Evolutionary conservation across 2,888 invertebrate genomes (phyloP).

Genomic region (Apamea crenata): DNA sequence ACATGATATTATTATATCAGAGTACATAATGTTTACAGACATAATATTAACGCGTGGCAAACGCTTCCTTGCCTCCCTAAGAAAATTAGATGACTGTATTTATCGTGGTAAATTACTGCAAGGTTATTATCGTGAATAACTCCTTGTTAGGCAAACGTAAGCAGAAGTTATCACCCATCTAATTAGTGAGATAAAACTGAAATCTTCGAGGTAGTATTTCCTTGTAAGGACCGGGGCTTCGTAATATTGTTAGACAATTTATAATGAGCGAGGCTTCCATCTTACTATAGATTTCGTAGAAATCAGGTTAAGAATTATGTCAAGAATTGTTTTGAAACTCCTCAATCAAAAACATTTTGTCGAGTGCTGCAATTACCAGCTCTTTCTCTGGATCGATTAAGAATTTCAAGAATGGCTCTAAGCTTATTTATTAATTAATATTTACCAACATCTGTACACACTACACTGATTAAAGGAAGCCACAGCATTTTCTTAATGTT

Average conservation of each 20-base stretch:
- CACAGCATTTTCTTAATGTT: too few species aligned
- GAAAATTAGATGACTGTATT: neutral
- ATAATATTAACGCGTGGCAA: neutral
- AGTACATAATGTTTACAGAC: conserved; percentile 6
- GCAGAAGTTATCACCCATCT: conserved; percentile 31
- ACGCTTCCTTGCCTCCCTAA: neutral
- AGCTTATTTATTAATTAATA: neutral
- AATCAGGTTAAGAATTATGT: neutral
- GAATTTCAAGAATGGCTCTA: neutral
- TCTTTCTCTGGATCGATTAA: neutral
- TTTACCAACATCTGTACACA: neutral
- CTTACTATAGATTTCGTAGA: neutral
- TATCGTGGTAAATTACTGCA: conserved; percentile 28
- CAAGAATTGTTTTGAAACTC: neutral
- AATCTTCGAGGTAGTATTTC: conserved; percentile 16
- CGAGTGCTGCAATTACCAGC: neutral
- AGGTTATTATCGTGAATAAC: conserved; percentile 21
- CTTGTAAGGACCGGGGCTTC: neutral
- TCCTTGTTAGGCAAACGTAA: conserved; percentile 24
- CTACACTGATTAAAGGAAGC: too few species aligned
- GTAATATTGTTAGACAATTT: conserved; percentile 4
- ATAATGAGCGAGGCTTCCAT: neutral
- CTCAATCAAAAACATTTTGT: neutral
- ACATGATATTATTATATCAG: conserved; percentile 10
- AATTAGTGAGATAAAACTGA: conserved; percentile 28